Percentiles rank a stretch among this genome's conserved stretches.
Conservation (phyloP, 2,888 invertebrate species). For the Ferrisia virgata region DNA sequence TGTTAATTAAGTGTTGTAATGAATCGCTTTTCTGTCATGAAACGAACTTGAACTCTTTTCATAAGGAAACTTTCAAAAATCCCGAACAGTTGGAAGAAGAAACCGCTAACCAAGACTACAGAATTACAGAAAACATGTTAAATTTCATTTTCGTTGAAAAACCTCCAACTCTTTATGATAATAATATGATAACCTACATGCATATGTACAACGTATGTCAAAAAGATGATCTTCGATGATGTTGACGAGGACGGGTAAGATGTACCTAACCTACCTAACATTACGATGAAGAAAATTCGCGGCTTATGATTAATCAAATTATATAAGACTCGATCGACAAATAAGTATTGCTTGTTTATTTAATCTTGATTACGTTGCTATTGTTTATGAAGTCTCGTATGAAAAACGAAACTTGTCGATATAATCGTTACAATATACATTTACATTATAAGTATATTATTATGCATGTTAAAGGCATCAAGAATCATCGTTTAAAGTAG, state of each 20-base stretch:
- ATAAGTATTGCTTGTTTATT: neutral
- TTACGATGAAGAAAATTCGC: conserved; percentile 5
- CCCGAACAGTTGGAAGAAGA: neutral
- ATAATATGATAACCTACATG: too few species aligned
- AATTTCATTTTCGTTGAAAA: too few species aligned
- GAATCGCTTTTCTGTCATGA: neutral
- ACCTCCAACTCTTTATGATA: too few species aligned
- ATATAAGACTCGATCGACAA: neutral
- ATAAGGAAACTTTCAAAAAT: neutral
- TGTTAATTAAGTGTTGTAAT: conserved; percentile 11
- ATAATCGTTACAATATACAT: too few species aligned
- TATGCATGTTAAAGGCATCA: neutral
- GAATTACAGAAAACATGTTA: too few species aligned
- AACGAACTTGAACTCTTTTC: conserved; percentile 22
- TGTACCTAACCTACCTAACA: too few species aligned
- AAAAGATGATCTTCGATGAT: neutral
- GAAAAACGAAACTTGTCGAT: neutral
- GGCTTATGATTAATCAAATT: conserved; percentile 6
- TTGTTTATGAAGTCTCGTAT: neutral
- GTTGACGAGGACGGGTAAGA: neutral
- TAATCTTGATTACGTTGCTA: neutral
- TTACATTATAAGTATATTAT: neutral
- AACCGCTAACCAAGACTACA: too few species aligned
- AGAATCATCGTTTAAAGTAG: neutral
- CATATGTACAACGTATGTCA: too few species aligned